A percentile compares a stretch with the other conserved stretches of the same genome.
phyloP scores from a whole-genome alignment of 1,140 invertebrate species.

The Cotesia typhae region DNA sequence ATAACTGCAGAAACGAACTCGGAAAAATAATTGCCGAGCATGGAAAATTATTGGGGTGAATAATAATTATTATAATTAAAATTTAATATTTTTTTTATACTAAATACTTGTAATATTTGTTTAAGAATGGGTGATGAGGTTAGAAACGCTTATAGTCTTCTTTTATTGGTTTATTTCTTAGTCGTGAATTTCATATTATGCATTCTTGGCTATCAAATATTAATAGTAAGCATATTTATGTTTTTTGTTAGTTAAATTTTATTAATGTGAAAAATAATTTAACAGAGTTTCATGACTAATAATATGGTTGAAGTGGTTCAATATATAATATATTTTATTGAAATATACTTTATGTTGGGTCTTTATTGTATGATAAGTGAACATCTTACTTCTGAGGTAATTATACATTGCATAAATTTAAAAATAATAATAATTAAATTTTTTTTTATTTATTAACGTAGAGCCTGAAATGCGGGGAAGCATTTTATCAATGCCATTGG shows the following conservation, averaged over 20 bases:
- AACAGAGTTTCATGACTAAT: too few species aligned
- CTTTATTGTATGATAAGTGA: slow-evolving; percentile 25
- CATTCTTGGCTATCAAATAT: slow-evolving; percentile 55
- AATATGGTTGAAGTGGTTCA: too few species aligned
- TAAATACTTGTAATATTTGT: slow-evolving; percentile 25
- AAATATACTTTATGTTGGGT: too few species aligned
- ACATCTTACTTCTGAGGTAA: slow-evolving; percentile 53
- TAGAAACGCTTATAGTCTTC: slow-evolving; percentile 49
- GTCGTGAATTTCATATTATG: slow-evolving; percentile 50
- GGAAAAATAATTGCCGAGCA: too few species aligned
- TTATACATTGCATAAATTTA: neutral
- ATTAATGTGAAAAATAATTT: too few species aligned
- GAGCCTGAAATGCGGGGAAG: slow-evolving; percentile 37
- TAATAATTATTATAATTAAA: too few species aligned
- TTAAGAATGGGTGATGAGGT: slow-evolving; percentile 52
- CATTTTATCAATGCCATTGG: slow-evolving; percentile 43
- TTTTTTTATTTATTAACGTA: slow-evolving; percentile 21
- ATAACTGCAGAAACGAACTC: too few species aligned
- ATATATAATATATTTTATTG: too few species aligned
- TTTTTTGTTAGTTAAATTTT: neutral
- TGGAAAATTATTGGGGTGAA: too few species aligned
- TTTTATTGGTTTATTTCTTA: slow-evolving; percentile 49
- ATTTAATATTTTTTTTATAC: too few species aligned
- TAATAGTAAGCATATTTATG: slow-evolving; percentile 44
- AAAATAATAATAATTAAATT: neutral